phyloP scores from a whole-genome alignment of 1,140 invertebrate genomes.

The Ostrea denselamellosa region DNA sequence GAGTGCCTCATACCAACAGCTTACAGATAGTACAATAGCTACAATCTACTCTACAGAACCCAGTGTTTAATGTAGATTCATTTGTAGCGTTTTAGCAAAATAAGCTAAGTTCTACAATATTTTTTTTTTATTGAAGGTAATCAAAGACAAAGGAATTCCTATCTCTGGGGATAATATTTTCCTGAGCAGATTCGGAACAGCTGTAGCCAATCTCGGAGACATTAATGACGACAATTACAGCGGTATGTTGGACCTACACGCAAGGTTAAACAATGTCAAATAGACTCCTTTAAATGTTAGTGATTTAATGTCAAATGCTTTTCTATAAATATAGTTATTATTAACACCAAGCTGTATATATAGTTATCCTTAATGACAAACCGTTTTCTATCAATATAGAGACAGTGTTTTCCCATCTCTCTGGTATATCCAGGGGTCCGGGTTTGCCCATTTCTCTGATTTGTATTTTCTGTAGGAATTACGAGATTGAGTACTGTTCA shows the following conservation, averaged over 20 bases:
- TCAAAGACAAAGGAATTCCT: background rate
- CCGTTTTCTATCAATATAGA: background rate
- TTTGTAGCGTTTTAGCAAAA: background rate
- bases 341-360: background rate
- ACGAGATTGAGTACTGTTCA: no score
- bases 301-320: background rate
- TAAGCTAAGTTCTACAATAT: background rate
- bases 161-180: background rate
- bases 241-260: slow-evolving; percentile 63
- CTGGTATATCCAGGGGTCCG: no score
- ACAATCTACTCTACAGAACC: background rate
- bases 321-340: background rate
- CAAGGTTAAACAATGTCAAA: background rate
- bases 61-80: background rate
- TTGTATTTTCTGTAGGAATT: no score
- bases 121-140: background rate
- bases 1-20: background rate
- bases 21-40: background rate
- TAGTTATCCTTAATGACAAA: background rate
- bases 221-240: slow-evolving; percentile 91
- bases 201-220: slow-evolving; percentile 91
- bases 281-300: background rate
- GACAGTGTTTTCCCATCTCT: no score
- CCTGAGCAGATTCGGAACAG: slow-evolving; percentile 88
- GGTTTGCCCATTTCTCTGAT: no score